These are phyloP conservation scores for Bolinopsis microptera DNA, from an alignment of 37 sponge, comb jelly and placozoan species.

Conservation along the genomic window DNA sequence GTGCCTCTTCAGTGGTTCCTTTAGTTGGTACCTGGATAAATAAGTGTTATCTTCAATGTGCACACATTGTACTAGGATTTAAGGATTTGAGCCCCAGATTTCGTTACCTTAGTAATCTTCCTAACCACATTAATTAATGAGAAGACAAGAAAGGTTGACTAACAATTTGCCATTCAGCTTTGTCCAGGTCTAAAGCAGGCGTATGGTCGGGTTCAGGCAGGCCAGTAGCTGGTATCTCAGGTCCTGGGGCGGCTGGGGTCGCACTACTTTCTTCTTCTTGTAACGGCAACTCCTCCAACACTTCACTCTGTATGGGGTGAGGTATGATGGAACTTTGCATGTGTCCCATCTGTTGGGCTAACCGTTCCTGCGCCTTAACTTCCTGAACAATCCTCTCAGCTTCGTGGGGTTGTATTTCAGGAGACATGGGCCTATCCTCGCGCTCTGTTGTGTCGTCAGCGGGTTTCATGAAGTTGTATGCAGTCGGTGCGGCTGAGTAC, in stretches of 20 bases:
- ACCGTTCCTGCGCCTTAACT: not conserved
- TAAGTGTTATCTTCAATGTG: too few species aligned
- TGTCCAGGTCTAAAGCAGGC: slow-evolving; percentile 26
- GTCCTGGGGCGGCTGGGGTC: slow-evolving; percentile 15
- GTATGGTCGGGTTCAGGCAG: slow-evolving; percentile 44
- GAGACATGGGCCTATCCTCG: not conserved
- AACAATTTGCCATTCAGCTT: slow-evolving; percentile 16
- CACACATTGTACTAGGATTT: too few species aligned
- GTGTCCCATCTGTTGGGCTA: slow-evolving; percentile 19
- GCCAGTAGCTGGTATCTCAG: slow-evolving; percentile 58
- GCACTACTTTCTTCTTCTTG: not conserved
- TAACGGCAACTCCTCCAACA: not conserved
- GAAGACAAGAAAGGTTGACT: too few species aligned
- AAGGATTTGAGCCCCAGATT: too few species aligned
- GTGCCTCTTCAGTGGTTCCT: not conserved
- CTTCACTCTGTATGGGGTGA: not conserved
- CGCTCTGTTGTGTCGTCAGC: not conserved
- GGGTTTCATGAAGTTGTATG: slow-evolving; percentile 15
- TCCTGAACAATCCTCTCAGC: slow-evolving; percentile 44
- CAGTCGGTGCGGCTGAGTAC: slow-evolving; percentile 47
- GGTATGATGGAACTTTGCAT: not conserved
- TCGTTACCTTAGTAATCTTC: too few species aligned
- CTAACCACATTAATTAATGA: too few species aligned
- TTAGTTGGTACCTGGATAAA: not conserved
- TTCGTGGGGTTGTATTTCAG: slow-evolving; percentile 44